Base-by-base conservation (phyloP, 2,113 vertebrate species). In the Malurus melanocephalus region DNA sequence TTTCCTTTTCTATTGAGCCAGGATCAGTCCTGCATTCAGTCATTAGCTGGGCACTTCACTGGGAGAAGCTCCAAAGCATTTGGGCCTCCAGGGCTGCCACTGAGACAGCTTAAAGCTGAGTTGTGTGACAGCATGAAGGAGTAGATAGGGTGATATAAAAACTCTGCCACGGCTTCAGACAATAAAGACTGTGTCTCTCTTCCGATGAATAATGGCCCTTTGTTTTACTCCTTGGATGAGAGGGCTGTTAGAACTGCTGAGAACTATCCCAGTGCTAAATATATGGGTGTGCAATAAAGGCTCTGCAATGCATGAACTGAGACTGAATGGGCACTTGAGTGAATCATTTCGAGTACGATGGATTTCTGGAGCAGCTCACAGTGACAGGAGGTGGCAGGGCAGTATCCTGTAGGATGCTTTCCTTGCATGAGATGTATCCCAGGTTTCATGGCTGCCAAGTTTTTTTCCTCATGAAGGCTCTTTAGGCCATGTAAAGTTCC, bases 141-240 rank as follows among this genome's bases (percentile, higher is more conserved):
- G 88, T 18, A 87, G 93, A 87, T 61, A 71, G 61, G 38, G 52
- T 33, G 78, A 59, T 66, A 88, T 42, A 86, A 86, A 87, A 91
- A 72, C 87, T 65, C 80, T 64, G 60, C 82, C 57, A 9, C 55
- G 53, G 85, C 92, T 85, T 88, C 73, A 92, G 80, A 96, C 88
- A 92, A 89, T 89, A 82, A 92, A 92, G 87, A 27, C 87, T 89
- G 76, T 94, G 93, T 91, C 85, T 94, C 84, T 22, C 35, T 67
- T 85, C 73, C 57, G 93, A 91, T 92, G 85, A 93, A 95, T 93
- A 94, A 94, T 82, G 85, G 77, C 82, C 91, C 93, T 93, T 96
- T 96, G 96, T 95, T 94, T 93, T 89, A 83, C 61, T 67, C 93
- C 78, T 69, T 24, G 49, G 84, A 95, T 92, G 94, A 89, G 94